These are phyloP conservation scores for Euwallacea similis DNA, from an alignment of 1,140 invertebrate species.

Conservation along the genomic window DNA sequence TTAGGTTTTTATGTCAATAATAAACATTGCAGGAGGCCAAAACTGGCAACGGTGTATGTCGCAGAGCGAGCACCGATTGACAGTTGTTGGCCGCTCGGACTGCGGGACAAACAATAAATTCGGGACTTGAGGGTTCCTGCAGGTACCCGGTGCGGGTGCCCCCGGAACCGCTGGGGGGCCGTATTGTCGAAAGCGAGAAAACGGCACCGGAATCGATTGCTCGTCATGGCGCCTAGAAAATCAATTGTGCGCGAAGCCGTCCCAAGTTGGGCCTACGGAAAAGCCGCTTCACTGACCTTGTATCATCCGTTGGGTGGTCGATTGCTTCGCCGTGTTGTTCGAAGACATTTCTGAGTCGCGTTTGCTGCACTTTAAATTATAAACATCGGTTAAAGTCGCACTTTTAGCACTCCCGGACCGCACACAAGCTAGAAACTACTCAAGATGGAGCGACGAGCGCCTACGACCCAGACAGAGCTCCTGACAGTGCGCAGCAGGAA, in stretches of 20 bases:
- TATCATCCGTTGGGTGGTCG: conserved; percentile 56
- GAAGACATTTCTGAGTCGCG: conserved; percentile 55
- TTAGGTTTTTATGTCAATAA: conserved; percentile 28
- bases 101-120: not conserved
- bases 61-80: conserved; percentile 16
- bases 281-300: conserved; percentile 51
- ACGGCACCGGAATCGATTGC: conserved; percentile 52
- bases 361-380: conserved; percentile 54
- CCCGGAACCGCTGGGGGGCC: not conserved
- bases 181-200: not conserved
- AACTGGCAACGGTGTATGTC: conserved; percentile 20
- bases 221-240: conserved; percentile 56
- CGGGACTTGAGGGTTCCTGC: not conserved
- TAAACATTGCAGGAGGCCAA: conserved; percentile 24
- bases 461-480: conserved; percentile 54
- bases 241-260: conserved; percentile 52
- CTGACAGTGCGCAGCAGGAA: conserved; percentile 46
- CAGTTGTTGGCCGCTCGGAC: not conserved
- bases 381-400: conserved; percentile 54
- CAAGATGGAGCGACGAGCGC: conserved; percentile 55
- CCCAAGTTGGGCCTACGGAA: conserved; percentile 18
- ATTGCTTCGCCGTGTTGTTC: conserved; percentile 55
- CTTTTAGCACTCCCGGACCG: conserved; percentile 53
- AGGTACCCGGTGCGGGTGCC: conserved; percentile 29
- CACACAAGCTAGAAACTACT: conserved; percentile 56